These are phyloP conservation scores for Amphiprion percula DNA, from an alignment of 2,113 vertebrate species.

Conservation along the genomic window DNA sequence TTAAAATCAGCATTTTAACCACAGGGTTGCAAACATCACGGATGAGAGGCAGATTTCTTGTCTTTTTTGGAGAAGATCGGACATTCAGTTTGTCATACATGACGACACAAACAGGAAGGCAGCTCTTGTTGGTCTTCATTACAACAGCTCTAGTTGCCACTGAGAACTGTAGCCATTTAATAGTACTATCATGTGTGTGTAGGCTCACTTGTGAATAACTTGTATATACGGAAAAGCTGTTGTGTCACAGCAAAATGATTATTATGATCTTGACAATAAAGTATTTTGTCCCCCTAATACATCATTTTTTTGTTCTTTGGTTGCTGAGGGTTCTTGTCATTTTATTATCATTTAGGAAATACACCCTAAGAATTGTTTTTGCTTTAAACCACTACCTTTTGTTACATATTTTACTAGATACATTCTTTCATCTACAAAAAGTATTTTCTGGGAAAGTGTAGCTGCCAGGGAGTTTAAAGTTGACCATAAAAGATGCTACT, in stretches of 20 bases:
- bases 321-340: not conserved
- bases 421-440: not conserved
- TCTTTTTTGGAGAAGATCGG: not conserved
- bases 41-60: not conserved
- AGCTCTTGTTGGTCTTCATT: conserved; percentile 36
- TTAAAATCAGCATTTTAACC: not conserved
- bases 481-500: not conserved
- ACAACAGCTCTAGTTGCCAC: not conserved
- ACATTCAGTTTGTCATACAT: not conserved
- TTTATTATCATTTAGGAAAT: not conserved
- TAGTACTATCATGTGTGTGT: conserved; percentile 30
- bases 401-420: no score
- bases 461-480: not conserved
- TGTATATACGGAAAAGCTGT: conserved; percentile 42
- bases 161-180: conserved; percentile 8
- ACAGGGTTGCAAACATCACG: not conserved
- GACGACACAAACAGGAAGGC: conserved; percentile 16
- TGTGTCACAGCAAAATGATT: conserved; percentile 21
- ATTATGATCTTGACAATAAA: conserved; percentile 57
- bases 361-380: no score
- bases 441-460: not conserved
- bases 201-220: conserved; percentile 44
- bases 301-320: not conserved
- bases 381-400: no score
- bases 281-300: conserved; percentile 34